Evolutionary conservation across 2,797 vertebrate species (phyloP).

Genomic region (Huso huso): DNA sequence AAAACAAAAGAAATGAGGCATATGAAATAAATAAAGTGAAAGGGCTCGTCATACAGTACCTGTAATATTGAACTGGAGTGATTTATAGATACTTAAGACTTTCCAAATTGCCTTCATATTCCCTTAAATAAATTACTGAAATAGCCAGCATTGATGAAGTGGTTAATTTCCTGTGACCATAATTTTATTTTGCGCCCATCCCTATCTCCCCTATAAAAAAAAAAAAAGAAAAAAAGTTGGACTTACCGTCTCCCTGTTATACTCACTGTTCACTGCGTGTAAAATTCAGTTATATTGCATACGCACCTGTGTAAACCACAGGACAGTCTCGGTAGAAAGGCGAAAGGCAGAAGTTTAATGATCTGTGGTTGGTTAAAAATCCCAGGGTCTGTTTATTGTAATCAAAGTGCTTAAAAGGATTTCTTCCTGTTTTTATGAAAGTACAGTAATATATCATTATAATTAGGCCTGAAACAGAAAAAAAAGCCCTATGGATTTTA

Average conservation of each 20-base stretch:
- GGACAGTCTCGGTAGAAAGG: slow-evolving; percentile 38
- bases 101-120: slow-evolving; percentile 62
- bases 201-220: slow-evolving; percentile 24
- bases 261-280: slow-evolving; percentile 37
- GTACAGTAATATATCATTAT: slow-evolving; percentile 30
- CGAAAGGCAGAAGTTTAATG: slow-evolving; percentile 39
- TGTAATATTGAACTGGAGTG: slow-evolving; percentile 39
- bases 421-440: slow-evolving; percentile 35
- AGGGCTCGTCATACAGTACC: slow-evolving; percentile 33
- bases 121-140: slow-evolving; percentile 51
- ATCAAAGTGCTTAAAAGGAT: slow-evolving; percentile 45
- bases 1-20: slow-evolving; percentile 38
- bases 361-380: slow-evolving; percentile 54
- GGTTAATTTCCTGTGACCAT: slow-evolving; percentile 71
- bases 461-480: slow-evolving; percentile 41
- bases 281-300: slow-evolving; percentile 42
- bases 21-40: slow-evolving; percentile 41
- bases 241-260: slow-evolving; percentile 6
- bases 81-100: slow-evolving; percentile 55
- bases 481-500: slow-evolving; percentile 25
- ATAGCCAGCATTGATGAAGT: slow-evolving; percentile 57
- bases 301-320: slow-evolving; percentile 70
- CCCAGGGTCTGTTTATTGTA: slow-evolving; percentile 53
- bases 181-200: slow-evolving; percentile 38
- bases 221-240: slow-evolving; percentile 4